Evolutionary conservation across 2,113 vertebrate genomes (phyloP).

Genomic region (Sinocyclocheilus maitianheensis): DNA sequence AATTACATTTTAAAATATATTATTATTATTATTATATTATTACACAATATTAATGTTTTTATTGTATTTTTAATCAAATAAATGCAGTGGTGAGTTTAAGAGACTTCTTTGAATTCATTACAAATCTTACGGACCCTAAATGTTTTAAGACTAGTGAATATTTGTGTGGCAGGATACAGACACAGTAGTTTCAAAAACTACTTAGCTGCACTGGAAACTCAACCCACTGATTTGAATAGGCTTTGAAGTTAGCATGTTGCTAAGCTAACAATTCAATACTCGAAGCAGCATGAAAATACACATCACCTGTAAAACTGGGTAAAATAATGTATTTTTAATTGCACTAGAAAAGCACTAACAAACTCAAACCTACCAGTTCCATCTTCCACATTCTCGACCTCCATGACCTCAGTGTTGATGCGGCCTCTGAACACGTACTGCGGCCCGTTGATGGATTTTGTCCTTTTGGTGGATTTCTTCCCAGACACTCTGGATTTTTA

Average conservation of each 20-base stretch:
- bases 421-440: conserved; percentile 95
- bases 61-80: neutral
- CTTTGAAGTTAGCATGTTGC: neutral
- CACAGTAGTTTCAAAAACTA: neutral
- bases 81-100: neutral
- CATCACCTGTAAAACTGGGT: neutral
- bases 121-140: neutral
- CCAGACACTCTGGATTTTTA: conserved; percentile 85
- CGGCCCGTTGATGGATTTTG: conserved; percentile 95
- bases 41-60: too few relatives aligned
- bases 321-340: too few relatives aligned
- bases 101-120: neutral
- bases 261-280: neutral
- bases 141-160: neutral
- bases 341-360: neutral
- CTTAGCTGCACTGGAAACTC: neutral
- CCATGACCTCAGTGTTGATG: conserved; percentile 99
- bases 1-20: neutral
- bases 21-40: too few relatives aligned
- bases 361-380: conserved; percentile 87
- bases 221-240: neutral
- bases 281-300: neutral
- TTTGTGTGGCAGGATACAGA: neutral
- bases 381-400: conserved; percentile 98
- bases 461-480: conserved; percentile 94